Conservation (phyloP, 2,797 vertebrate genomes). For the Tadarida brasiliensis region DNA sequence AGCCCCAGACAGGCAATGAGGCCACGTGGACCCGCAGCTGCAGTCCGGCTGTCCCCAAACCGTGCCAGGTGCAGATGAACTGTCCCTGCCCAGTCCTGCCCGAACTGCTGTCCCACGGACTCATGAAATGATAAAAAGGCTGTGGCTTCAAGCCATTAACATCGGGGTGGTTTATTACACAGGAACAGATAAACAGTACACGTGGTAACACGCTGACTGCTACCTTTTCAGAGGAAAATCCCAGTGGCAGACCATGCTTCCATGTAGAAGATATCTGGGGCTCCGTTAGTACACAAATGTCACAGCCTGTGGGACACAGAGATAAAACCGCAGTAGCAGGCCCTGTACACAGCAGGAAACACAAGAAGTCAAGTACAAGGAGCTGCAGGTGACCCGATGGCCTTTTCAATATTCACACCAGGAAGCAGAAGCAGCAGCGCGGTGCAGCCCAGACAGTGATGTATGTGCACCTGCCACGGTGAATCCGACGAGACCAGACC, state of each 20-base stretch:
- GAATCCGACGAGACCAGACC: background rate
- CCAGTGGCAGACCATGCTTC: background rate
- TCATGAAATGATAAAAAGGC: background rate
- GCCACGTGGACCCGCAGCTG: background rate
- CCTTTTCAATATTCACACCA: background rate
- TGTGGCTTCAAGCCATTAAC: background rate
- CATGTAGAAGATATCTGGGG: background rate
- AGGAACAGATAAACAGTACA: background rate
- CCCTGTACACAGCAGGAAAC: no score
- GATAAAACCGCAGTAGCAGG: background rate
- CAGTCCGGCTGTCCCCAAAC: background rate
- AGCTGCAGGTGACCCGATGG: background rate
- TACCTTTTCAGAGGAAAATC: background rate
- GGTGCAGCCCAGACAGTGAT: accelerated
- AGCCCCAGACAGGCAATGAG: accelerated
- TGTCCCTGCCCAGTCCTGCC: background rate
- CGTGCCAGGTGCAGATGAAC: accelerated
- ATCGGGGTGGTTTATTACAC: background rate
- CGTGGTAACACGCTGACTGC: background rate
- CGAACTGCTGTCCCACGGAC: background rate
- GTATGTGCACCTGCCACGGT: background rate
- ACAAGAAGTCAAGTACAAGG: background rate
- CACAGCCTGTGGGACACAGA: background rate
- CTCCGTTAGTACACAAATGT: background rate
- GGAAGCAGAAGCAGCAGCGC: background rate